Base-by-base conservation (phyloP, 2,797 vertebrate genomes). In the Gymnothorax javanicus region DNA sequence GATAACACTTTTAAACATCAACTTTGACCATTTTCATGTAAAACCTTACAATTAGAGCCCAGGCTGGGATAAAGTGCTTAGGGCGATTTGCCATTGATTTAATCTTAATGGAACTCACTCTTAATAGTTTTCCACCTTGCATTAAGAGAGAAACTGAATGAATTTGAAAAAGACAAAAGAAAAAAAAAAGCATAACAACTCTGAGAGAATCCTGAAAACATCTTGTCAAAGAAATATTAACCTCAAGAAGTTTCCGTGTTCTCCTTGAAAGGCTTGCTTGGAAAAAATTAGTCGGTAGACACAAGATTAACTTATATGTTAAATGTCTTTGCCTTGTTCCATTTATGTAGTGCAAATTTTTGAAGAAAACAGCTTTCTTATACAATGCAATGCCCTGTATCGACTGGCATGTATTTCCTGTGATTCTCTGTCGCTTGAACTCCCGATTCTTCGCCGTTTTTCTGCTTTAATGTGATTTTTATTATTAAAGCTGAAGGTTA, bases 391-490 rank as follows among this genome's bases (percentile, higher is more conserved):
- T 52, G 23, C 6, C 64, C 64, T 67, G 23, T n/a, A 67, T 20
- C 17, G 20, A 4, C 3, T 4, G 23, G 56, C 50, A 52, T 17
- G 20, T 56, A 81, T 43, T 81, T 6, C 6, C 11, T 56, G 50
- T 56, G 50, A 81, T n/a, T 5, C 7, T 81, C 17, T 56, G 77
- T 20, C 43, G 23, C 12, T 20, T 52, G 17, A 73, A 50, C 75
- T 54, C 43, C 50, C 9, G 2, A 2, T 13, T 79, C 43, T 50
- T 52, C 23, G 50, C 77, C 20, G 7, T 81, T 9, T 9, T 9
- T n/a, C 17, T n/a, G 43, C 23, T 81, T n/a, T 17, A 77, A n/a
- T 56, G 77, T 81, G 77, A 81, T 81, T 81, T 81, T 81, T 15
- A 43, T 43, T 20, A 81, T 54, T 81, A 56, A 81, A 81, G 8